Percentiles rank a stretch among this genome's conserved stretches.
Conservation (phyloP, 2,113 vertebrate genomes). For the Melanostigma gelatinosum region DNA sequence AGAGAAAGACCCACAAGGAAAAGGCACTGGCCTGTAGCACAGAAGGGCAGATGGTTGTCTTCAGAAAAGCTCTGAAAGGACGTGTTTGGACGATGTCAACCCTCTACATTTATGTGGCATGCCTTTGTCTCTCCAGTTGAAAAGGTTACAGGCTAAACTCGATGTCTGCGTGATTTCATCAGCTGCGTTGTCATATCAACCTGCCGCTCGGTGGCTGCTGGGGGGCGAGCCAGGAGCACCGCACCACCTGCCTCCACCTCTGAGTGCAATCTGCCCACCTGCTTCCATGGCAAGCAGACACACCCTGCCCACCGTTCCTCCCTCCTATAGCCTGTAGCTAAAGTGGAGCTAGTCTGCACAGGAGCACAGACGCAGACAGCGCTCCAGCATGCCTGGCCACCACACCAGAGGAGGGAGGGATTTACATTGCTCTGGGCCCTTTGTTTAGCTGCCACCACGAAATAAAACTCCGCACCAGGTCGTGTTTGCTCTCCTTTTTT, state of each 20-base stretch:
- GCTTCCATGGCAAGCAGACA: conserved; percentile 65
- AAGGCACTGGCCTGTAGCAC: neutral
- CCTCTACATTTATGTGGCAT: conserved; percentile 12
- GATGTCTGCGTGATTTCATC: conserved; percentile 41
- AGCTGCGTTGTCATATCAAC: conserved; percentile 10
- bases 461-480: conserved; percentile 55
- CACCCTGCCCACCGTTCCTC: conserved; percentile 65
- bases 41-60: conserved; percentile 12
- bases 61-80: conserved; percentile 1
- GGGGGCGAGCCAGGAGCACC: conserved; percentile 20
- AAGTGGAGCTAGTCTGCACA: conserved; percentile 63
- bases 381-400: conserved; percentile 62
- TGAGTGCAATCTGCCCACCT: conserved; percentile 64
- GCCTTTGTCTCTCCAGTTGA: conserved; percentile 48
- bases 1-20: neutral
- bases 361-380: conserved; percentile 61
- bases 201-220: conserved; percentile 11
- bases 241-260: conserved; percentile 60
- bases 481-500: conserved; percentile 55
- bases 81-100: conserved; percentile 18
- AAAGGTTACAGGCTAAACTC: conserved; percentile 35
- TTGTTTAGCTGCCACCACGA: conserved; percentile 65
- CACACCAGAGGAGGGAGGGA: conserved; percentile 70
- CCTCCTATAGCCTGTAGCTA: conserved; percentile 61
- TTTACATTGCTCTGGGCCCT: conserved; percentile 61